A percentile compares a stretch with the other conserved stretches of the same genome.
Evolutionary conservation across 1,140 invertebrate species (phyloP).

Genomic region (Semibalanus balanoides): DNA sequence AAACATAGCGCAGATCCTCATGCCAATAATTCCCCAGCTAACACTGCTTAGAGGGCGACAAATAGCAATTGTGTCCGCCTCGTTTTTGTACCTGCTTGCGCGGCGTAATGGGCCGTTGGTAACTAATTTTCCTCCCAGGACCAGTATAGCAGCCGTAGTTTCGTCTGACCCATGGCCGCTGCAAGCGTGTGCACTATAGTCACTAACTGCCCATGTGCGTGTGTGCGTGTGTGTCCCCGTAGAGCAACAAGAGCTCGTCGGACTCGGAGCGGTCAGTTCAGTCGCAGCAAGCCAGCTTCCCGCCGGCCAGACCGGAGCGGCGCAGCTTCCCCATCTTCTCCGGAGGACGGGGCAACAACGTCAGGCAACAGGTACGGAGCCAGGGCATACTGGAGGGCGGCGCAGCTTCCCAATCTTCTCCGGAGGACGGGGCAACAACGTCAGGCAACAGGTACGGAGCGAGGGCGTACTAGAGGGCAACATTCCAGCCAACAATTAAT

Average conservation of each 20-base stretch:
- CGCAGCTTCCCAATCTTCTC: not conserved
- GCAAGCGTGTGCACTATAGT: too few species aligned
- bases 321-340: not conserved
- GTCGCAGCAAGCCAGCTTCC: not conserved
- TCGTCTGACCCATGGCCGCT: too few species aligned
- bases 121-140: too few species aligned
- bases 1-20: too few species aligned
- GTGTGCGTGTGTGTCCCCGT: not conserved
- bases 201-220: too few species aligned
- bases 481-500: too few species aligned
- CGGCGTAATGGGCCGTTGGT: too few species aligned
- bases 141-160: too few species aligned
- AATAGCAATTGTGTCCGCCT: too few species aligned
- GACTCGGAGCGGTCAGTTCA: not conserved
- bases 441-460: not conserved
- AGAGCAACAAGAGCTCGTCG: not conserved
- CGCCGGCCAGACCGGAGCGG: not conserved
- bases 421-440: not conserved
- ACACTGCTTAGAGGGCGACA: too few species aligned
- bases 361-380: not conserved
- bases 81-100: too few species aligned
- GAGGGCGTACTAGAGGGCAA: not conserved
- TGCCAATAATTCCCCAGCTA: too few species aligned
- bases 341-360: not conserved
- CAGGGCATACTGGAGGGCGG: not conserved